Evolutionary conservation across 1,140 invertebrate genomes (phyloP), one percentile per base, ranked within the genome.

Genomic region (Prorops nasuta): DNA sequence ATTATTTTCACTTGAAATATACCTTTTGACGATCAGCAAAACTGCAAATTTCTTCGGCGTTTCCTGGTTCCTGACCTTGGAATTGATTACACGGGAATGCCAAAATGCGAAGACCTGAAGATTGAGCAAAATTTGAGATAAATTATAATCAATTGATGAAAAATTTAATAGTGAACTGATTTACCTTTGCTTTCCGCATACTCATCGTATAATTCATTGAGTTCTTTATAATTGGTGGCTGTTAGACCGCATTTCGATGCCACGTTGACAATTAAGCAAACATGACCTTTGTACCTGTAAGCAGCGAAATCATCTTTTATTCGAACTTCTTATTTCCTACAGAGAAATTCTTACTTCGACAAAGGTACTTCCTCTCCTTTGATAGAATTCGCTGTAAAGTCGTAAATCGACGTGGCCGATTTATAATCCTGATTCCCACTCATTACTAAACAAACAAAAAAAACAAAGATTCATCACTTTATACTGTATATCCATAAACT

Each of bases 51-150:
- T 90, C 87, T 10, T 84, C 82, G 43, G 77, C 79, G 0, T 81
- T 83, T 7, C 76, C 76, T 1, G 92, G 90, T 78, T 94, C 91
- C 75, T 91, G 92, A 2, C 81, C 80, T 19, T 83, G 86, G 74
- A 97, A 97, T 67, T 97, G 94, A 76, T 98, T 96, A 76, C 94
- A 96, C 0, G 95, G 95, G 73, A 98, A 97, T n/a, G 88, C 94
- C 17, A 94, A 75, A 64, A 95, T 92, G 60, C 83, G 82, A 53
- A 93, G 76, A 46, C 86, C 74, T 78, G 24, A 7, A 49, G 43
- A 44, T 37, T 24, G 34, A 35, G 12, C 19, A 22, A 35, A 61
- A 49, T n/a, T n/a, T n/a, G n/a, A n/a, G n/a, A n/a, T n/a, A n/a
- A n/a, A n/a, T n/a, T n/a, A n/a, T n/a, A n/a, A n/a, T n/a, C n/a